Evolutionary conservation across 2,113 vertebrate genomes (phyloP).

Genomic region (Laticauda laticaudata): DNA sequence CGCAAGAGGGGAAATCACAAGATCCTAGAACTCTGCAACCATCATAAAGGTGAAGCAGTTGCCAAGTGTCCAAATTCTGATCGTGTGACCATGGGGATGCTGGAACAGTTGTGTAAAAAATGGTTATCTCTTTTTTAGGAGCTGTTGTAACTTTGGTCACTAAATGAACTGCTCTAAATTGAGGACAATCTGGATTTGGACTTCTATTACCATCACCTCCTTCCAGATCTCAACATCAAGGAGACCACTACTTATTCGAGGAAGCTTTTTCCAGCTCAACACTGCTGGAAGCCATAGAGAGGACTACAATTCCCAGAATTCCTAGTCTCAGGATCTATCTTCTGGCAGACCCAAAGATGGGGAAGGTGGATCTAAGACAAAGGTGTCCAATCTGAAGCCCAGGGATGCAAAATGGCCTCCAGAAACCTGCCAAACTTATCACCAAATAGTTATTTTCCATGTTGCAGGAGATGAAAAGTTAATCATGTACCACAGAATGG

Average conservation of each 20-base stretch:
- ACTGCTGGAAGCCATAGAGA: not conserved
- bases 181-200: not conserved
- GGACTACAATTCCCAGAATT: not conserved
- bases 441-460: not conserved
- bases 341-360: not conserved
- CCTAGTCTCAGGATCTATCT: not conserved
- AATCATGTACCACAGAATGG: not conserved
- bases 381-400: not conserved
- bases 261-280: not conserved
- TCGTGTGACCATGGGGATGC: too few relatives aligned
- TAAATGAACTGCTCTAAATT: too few relatives aligned
- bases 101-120: not conserved
- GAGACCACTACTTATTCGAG: not conserved
- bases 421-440: not conserved
- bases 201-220: not conserved
- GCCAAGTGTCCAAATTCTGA: too few relatives aligned
- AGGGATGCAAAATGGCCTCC: not conserved
- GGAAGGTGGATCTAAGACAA: not conserved
- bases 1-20: too few relatives aligned
- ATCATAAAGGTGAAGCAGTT: too few relatives aligned
- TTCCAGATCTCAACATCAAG: not conserved
- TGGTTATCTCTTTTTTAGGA: not conserved
- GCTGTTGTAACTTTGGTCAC: not conserved
- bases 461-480: not conserved
- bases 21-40: too few relatives aligned